Conservation (phyloP, 2,113 vertebrate genomes). For the Speoplatyrhinus poulsoni region DNA sequence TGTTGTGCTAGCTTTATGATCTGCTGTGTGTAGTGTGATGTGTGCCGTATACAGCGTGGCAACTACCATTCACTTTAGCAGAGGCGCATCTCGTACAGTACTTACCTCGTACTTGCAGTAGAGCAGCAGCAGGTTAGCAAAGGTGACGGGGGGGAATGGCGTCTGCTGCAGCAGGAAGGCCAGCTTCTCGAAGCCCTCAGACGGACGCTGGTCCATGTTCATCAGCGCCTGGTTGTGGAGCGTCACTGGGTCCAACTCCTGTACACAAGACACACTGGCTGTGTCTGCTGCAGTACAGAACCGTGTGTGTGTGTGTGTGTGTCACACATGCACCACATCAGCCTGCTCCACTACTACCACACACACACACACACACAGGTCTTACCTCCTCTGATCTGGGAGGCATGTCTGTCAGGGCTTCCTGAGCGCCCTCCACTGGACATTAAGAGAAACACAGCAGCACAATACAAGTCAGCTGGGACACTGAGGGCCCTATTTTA, state of each 20-base stretch:
- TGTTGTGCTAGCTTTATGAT: too few species aligned
- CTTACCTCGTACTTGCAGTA: conserved; percentile 88
- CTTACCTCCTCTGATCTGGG: conserved; percentile 88
- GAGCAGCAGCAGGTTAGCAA: conserved; percentile 92
- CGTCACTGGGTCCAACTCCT: conserved; percentile 91
- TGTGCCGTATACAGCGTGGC: too few species aligned
- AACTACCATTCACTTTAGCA: too few species aligned
- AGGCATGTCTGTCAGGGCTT: conserved; percentile 93
- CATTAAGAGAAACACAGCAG: neutral
- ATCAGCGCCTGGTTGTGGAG: conserved; percentile 94
- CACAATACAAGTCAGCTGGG: neutral
- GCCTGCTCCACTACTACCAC: neutral
- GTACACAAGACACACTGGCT: neutral
- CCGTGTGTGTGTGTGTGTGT: too few species aligned
- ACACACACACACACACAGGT: neutral
- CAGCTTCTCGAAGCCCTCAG: conserved; percentile 92
- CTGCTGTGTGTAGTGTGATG: too few species aligned
- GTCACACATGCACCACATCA: too few species aligned
- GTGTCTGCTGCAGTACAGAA: too few species aligned
- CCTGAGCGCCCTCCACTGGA: conserved; percentile 82
- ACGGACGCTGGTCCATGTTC: conserved; percentile 91
- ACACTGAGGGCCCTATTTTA: neutral
- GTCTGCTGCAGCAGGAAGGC: conserved; percentile 94
- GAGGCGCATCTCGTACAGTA: too few species aligned
- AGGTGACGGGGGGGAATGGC: conserved; percentile 90